phyloP scores from a whole-genome alignment of 2,113 vertebrate species.

The Mesembrinibis cayennensis region DNA sequence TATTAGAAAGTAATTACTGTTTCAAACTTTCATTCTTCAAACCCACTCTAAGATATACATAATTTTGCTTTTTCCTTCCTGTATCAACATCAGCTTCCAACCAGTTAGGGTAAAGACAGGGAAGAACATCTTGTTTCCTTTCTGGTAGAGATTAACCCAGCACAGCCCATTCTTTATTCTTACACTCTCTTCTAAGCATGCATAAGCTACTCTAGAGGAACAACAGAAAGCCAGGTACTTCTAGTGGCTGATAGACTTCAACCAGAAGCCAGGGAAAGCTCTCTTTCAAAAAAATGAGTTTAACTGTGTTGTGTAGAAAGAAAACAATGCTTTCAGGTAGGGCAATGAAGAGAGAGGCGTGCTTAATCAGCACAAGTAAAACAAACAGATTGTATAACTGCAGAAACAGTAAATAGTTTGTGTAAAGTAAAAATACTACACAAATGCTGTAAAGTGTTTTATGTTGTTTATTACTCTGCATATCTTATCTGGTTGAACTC shows the following conservation, averaged over 20 bases:
- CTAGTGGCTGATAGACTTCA: fast-evolving
- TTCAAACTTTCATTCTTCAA: neutral
- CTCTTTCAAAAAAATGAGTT: neutral
- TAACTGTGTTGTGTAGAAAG: neutral
- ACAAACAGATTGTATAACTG: neutral
- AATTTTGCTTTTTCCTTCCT: neutral
- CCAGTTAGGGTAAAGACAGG: neutral
- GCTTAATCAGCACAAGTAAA: neutral
- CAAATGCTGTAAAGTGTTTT: neutral
- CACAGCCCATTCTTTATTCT: neutral
- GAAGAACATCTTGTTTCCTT: neutral
- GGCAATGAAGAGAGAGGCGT: neutral
- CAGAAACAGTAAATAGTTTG: neutral
- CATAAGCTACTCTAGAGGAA: neutral
- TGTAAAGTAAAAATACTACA: neutral
- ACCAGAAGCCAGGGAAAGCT: neutral
- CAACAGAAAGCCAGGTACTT: neutral
- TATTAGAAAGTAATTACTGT: neutral
- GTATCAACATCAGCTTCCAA: neutral
- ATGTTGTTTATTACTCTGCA: neutral
- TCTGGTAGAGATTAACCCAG: neutral
- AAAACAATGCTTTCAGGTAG: neutral
- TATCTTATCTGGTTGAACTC: neutral
- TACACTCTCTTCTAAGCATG: neutral
- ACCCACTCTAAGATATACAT: neutral